Percentiles rank a stretch among this genome's conserved stretches.
Evolutionary conservation across 2,797 vertebrate genomes (phyloP).

Genomic region (Anguilla anguilla): DNA sequence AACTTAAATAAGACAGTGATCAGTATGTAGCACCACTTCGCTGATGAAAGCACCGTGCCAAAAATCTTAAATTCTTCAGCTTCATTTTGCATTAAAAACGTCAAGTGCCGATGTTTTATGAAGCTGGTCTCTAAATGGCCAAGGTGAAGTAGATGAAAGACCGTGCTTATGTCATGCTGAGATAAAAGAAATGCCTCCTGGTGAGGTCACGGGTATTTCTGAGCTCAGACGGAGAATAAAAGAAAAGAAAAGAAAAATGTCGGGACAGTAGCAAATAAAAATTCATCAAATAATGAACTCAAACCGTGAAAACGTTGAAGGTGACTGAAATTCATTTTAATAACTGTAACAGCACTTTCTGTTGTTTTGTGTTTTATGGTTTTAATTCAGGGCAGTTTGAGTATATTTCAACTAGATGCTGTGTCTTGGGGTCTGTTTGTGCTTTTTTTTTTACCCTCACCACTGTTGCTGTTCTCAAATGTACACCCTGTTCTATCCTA

Average conservation of each 20-base stretch:
- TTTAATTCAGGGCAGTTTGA: background rate
- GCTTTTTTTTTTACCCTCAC: background rate
- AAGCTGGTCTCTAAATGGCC: background rate
- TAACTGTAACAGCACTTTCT: background rate
- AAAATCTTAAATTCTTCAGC: background rate
- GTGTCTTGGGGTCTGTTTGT: background rate
- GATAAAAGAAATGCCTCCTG: background rate
- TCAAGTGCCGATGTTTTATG: background rate
- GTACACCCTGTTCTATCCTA: background rate
- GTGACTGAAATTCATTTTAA: background rate
- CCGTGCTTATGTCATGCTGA: background rate
- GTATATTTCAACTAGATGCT: background rate
- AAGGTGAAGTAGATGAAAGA: background rate
- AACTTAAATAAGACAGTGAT: background rate
- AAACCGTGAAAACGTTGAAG: background rate
- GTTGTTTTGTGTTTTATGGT: conserved; percentile 4
- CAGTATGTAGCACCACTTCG: background rate
- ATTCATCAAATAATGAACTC: background rate
- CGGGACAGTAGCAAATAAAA: background rate
- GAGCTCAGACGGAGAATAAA: background rate
- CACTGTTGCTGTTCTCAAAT: background rate
- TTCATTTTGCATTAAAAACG: background rate
- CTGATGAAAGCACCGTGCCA: background rate
- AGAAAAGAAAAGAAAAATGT: background rate
- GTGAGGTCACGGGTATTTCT: background rate